These are phyloP conservation scores for Idaea biselata DNA, from an alignment of 2,888 invertebrate genomes.

Conservation along the genomic window DNA sequence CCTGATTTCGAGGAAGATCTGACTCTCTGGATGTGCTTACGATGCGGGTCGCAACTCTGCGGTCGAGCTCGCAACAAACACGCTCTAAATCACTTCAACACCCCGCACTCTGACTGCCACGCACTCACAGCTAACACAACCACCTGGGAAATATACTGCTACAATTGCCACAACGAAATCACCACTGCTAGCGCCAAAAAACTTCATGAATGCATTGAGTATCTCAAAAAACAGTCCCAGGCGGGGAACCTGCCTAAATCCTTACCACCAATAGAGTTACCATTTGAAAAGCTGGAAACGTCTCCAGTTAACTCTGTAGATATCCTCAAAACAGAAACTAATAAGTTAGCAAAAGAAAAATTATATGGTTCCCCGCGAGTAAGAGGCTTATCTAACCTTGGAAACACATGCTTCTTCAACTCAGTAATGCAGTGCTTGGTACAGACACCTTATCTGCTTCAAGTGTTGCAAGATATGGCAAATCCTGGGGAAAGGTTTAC, in stretches of 20 bases:
- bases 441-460: conserved; percentile 89
- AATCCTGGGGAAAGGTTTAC: conserved; percentile 85
- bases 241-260: conserved; percentile 49
- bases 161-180: conserved; percentile 87
- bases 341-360: conserved; percentile 46
- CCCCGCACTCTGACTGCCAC: conserved; percentile 88
- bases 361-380: conserved; percentile 76
- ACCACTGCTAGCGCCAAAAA: conserved; percentile 82
- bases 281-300: conserved; percentile 51
- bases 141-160: conserved; percentile 89
- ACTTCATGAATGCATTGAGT: conserved; percentile 87
- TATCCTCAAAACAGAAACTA: conserved; percentile 36
- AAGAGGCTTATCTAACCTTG: conserved; percentile 93
- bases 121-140: conserved; percentile 86
- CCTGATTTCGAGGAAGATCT: conserved; percentile 75
- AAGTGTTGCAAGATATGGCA: conserved; percentile 85
- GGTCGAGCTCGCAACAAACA: conserved; percentile 85
- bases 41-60: conserved; percentile 89
- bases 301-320: conserved; percentile 44
- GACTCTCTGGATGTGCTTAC: conserved; percentile 88
- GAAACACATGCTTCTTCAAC: conserved; percentile 98
- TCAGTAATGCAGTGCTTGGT: conserved; percentile 96
- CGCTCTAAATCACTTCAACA: conserved; percentile 87
- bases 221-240: conserved; percentile 82
- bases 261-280: conserved; percentile 61